Percentiles rank a stretch among this genome's conserved stretches.
phyloP scores from a whole-genome alignment of 92 coral and sea anemone species.

The Heliopora coerulea region DNA sequence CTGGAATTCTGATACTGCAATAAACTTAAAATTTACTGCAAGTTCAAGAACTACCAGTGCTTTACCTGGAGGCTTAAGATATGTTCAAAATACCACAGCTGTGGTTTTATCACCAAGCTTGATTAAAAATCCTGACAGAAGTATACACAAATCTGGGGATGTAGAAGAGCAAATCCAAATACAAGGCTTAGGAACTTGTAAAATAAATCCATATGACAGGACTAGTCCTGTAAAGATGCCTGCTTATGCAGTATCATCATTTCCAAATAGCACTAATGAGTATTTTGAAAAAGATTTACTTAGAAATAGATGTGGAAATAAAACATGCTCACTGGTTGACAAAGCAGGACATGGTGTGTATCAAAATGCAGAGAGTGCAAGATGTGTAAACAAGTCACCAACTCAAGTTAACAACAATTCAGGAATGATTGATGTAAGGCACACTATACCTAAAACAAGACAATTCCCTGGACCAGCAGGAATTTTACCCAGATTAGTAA shows the following conservation, averaged over 20 bases:
- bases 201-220: not conserved
- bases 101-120: conserved; percentile 7
- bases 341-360: too few relatives aligned
- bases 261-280: not conserved
- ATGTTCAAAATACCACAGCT: conserved; percentile 7
- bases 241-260: not conserved
- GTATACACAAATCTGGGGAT: not conserved
- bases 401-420: not conserved
- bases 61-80: not conserved
- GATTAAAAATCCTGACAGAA: not conserved
- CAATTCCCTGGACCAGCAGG: conserved; percentile 99
- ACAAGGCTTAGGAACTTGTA: not conserved
- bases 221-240: not conserved
- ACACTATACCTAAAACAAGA: conserved; percentile 57
- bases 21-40: too few relatives aligned
- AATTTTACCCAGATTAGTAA: conserved; percentile 80
- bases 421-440: not conserved
- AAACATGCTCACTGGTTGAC: not conserved
- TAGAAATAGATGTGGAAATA: not conserved
- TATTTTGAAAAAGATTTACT: not conserved
- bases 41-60: not conserved
- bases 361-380: not conserved
- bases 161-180: too few relatives aligned
- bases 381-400: conserved; percentile 3
- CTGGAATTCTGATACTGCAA: too few relatives aligned